Percentiles rank a stretch among this genome's conserved stretches.
Evolutionary conservation across 1,140 invertebrate species (phyloP).

Genomic region (Bombus consobrinus): DNA sequence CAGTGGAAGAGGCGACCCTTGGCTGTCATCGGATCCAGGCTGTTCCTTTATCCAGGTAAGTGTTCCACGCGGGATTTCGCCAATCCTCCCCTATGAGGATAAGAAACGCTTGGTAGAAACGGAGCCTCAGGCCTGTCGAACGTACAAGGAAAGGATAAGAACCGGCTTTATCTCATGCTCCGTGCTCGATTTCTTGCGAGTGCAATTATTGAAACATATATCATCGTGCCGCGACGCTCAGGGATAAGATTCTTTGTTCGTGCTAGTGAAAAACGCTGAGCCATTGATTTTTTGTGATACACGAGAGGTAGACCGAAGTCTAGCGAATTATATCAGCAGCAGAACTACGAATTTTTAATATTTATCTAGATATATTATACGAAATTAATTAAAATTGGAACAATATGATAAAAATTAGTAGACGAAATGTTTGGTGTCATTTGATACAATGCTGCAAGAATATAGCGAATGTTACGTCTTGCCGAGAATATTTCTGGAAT

Average conservation of each 20-base stretch:
- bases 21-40: constrained; percentile 85
- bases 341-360: no score
- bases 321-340: no score
- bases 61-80: constrained; percentile 53
- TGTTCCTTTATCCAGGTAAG: constrained; percentile 85
- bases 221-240: neutral
- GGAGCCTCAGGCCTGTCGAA: neutral
- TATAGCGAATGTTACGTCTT: no score
- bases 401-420: no score
- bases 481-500: no score
- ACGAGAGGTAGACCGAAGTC: no score
- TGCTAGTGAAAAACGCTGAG: no score
- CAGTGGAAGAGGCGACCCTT: constrained; percentile 86
- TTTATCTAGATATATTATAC: no score
- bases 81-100: constrained; percentile 13
- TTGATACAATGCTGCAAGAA: no score
- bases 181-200: neutral
- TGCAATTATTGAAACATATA: constrained; percentile 37
- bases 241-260: neutral
- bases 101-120: constrained; percentile 41
- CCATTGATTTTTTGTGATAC: neutral
- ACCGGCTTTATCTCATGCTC: constrained; percentile 23
- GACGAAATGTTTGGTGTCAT: no score
- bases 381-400: no score
- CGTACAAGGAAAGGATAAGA: constrained; percentile 5